Evolutionary conservation across 2,888 invertebrate species (phyloP).

Genomic region (Trachelus tabidus): DNA sequence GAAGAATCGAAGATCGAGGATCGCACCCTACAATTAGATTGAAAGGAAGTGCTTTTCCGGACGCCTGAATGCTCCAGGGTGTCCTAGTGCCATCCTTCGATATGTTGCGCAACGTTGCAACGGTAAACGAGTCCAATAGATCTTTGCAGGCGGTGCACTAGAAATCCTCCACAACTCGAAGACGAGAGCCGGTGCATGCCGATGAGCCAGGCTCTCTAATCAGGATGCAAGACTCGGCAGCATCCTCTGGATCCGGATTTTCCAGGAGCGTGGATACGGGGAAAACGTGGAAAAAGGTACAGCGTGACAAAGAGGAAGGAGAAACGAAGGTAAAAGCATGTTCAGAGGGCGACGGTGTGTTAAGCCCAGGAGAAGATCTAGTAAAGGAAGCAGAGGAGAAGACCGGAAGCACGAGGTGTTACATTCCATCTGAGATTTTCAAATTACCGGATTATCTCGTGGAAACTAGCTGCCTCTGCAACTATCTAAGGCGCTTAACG

Average conservation of each 20-base stretch:
- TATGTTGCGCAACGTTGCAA: not conserved
- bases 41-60: not conserved
- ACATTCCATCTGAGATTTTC: conserved; percentile 50
- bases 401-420: conserved; percentile 31
- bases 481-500: conserved; percentile 50
- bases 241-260: not conserved
- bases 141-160: not conserved
- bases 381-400: conserved; percentile 14
- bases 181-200: not conserved
- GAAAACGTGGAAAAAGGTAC: not conserved
- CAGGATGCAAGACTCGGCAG: not conserved
- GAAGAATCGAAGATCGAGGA: not conserved
- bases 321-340: not conserved
- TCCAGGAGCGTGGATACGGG: not conserved
- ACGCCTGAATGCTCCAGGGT: not conserved
- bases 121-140: not conserved
- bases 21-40: not conserved
- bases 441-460: conserved; percentile 53
- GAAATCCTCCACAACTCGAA: not conserved
- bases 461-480: conserved; percentile 50
- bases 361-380: conserved; percentile 11
- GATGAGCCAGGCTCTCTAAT: not conserved
- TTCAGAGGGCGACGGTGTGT: not conserved
- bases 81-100: not conserved
- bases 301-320: not conserved